Evolutionary conservation across 2,113 vertebrate genomes (phyloP), one percentile per base, ranked within the genome.

Genomic region (Myanophis thanlyinensis): DNA sequence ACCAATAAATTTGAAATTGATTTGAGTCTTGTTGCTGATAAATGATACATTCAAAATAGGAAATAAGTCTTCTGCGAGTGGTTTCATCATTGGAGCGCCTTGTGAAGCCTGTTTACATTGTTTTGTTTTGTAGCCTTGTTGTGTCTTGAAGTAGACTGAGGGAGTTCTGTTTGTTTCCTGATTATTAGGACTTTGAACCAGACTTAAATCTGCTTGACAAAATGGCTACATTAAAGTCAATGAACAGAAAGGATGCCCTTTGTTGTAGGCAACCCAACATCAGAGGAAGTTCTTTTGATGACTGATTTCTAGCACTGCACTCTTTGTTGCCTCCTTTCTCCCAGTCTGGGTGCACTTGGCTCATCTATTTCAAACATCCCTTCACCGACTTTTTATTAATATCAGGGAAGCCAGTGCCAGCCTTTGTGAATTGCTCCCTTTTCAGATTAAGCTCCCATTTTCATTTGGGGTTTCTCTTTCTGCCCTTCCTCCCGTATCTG

Each of bases 161-260:
- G 2, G n/a, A 56, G 18, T 89, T 23, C 54, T 5, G 25, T 94
- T 67, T 12, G 52, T 93, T 95, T 48, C 51, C 8, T 9, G 54
- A 56, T 80, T 88, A 88, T 22, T 56, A 48, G 92, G 93, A 95
- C 85, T 92, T 95, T 93, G 73, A 95, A 53, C 91, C 20, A 51
- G 52, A 94, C 48, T 92, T 89, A 67, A 92, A 20, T 54, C 47
- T 49, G 94, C 93, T 84, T 88, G 35, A 51, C 80, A 90, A 62
- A 56, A 85, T 18, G 93, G 27, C 27, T 84, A 85, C 93, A 44
- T 9, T 53, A 6, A 59, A 91, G 85, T 53, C 46, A 89, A 89
- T 46, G 12, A 52, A 56, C 0, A 91, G 67, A 73, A 46, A 91
- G 87, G 51, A 87, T 12, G 1, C 0, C 44, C 89, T 11, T n/a